These are phyloP conservation scores for Jordanella pulchra DNA, from an alignment of 2,797 vertebrate species.

Conservation along the genomic window DNA sequence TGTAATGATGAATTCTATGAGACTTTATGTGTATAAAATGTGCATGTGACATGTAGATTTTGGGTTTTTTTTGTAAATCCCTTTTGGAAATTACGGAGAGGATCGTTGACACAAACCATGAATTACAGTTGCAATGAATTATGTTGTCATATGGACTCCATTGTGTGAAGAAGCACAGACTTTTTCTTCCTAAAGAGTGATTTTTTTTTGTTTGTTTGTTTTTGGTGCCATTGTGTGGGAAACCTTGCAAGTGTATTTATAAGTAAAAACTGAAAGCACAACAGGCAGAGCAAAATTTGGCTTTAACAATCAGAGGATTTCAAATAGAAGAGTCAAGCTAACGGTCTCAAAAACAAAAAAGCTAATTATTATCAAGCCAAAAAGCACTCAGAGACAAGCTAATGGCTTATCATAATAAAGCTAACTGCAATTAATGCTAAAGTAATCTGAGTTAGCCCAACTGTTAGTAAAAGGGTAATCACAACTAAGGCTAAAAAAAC, in stretches of 20 bases:
- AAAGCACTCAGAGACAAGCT: too few relatives aligned
- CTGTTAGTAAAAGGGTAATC: not conserved
- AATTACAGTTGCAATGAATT: constrained; percentile 48
- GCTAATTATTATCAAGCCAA: too few relatives aligned
- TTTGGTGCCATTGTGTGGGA: not conserved
- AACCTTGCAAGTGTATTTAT: not conserved
- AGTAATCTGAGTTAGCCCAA: not conserved
- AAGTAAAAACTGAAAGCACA: not conserved
- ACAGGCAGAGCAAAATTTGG: not conserved
- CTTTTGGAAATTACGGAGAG: constrained; percentile 35
- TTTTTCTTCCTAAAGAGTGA: constrained; percentile 15
- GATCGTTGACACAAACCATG: constrained; percentile 63
- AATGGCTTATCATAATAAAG: not conserved
- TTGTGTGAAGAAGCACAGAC: constrained; percentile 48
- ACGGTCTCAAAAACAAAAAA: not conserved
- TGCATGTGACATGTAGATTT: constrained; percentile 80
- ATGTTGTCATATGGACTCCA: constrained; percentile 59
- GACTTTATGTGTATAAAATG: constrained; percentile 76
- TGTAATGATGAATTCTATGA: constrained; percentile 69
- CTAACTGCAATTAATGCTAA: too few relatives aligned
- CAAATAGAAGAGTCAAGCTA: not conserved
- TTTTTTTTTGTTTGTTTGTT: constrained; percentile 1
- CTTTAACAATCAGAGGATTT: not conserved
- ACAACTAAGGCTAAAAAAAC: not conserved
- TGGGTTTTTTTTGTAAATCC: constrained; percentile 72